phyloP scores from a whole-genome alignment of 2,113 vertebrate genomes.

The Poecilia latipinna region DNA sequence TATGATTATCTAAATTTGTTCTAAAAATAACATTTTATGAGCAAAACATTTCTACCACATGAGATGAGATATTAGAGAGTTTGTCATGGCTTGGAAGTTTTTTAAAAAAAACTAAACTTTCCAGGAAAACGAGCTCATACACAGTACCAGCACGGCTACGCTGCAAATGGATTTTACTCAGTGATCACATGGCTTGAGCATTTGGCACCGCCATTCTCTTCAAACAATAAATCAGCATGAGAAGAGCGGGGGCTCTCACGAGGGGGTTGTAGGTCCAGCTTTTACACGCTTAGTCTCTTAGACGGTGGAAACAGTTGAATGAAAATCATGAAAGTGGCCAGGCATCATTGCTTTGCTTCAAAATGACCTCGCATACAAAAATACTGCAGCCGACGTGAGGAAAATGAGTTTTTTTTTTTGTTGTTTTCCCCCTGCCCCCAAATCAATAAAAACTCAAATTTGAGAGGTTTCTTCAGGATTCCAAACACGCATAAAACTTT shows the following conservation, averaged over 20 bases:
- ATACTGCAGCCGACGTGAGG: not conserved
- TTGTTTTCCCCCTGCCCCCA: not conserved
- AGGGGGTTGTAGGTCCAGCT: conserved; percentile 20
- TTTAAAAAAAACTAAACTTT: not conserved
- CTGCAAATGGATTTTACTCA: conserved; percentile 58
- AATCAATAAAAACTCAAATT: not conserved
- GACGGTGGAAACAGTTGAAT: conserved; percentile 63
- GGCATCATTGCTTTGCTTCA: not conserved
- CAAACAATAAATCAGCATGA: conserved; percentile 55
- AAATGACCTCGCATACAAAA: not conserved
- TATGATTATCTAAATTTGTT: not conserved
- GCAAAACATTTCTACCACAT: not conserved
- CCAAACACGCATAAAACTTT: too few species aligned
- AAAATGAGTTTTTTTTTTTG: not conserved
- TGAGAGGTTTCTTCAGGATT: not conserved
- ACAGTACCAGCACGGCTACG: conserved; percentile 14
- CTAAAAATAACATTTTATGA: not conserved
- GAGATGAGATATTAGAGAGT: not conserved
- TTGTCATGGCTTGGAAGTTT: not conserved
- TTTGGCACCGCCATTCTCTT: conserved; percentile 55
- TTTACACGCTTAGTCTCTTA: conserved; percentile 61
- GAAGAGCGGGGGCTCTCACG: not conserved
- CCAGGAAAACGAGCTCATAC: not conserved
- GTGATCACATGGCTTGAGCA: conserved; percentile 50
- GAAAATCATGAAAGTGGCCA: conserved; percentile 18